Evolutionary conservation across 35 echinoderm and acorn worm species (phyloP).

Genomic region (Chiridota heheva): DNA sequence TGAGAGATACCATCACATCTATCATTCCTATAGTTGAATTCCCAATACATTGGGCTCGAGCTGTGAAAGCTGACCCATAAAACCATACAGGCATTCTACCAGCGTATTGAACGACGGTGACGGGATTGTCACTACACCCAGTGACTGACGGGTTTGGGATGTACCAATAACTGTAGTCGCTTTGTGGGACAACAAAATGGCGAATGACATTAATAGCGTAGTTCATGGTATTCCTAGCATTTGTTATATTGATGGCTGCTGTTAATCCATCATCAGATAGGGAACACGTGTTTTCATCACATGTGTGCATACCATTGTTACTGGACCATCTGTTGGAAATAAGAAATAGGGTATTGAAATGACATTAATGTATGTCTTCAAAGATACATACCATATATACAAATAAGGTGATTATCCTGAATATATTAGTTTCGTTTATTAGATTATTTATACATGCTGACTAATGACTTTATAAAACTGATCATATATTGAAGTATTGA

Average conservation of each 20-base stretch:
- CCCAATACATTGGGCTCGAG: constrained; percentile 2
- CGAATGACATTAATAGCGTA: constrained; percentile 73
- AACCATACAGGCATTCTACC: constrained; percentile 72
- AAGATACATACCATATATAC: neutral
- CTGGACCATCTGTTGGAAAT: constrained; percentile 37
- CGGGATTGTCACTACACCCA: neutral
- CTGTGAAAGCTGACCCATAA: constrained; percentile 53
- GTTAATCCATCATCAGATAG: constrained; percentile 48
- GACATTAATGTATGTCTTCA: neutral
- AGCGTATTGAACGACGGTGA: neutral
- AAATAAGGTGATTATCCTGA: neutral
- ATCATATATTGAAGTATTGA: no score
- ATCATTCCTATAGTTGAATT: neutral
- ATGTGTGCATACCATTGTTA: constrained; percentile 52
- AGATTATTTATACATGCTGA: neutral
- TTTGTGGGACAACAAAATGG: constrained; percentile 61
- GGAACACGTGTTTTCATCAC: constrained; percentile 37
- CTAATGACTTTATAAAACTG: neutral
- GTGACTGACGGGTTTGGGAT: constrained; percentile 25
- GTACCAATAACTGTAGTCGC: constrained; percentile 66
- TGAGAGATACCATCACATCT: constrained; percentile 37
- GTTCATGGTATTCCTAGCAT: constrained; percentile 34
- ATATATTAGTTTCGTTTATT: neutral
- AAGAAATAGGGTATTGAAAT: neutral
- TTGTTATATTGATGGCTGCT: constrained; percentile 44